These are phyloP conservation scores for Sciaenops ocellatus DNA, from an alignment of 2,797 vertebrate species.

Conservation along the genomic window DNA sequence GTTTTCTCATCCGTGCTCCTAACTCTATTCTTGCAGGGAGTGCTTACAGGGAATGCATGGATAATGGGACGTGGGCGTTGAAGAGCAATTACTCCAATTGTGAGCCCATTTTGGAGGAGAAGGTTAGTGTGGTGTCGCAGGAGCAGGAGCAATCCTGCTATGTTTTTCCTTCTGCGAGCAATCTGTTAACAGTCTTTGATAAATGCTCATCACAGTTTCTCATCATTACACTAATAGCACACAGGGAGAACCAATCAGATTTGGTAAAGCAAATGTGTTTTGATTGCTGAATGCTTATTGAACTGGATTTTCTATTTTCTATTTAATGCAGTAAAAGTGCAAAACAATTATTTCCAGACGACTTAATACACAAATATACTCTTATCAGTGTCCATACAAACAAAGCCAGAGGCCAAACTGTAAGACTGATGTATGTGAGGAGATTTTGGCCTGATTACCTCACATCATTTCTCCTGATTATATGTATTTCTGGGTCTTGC, in stretches of 20 bases:
- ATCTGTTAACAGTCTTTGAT: constrained; percentile 2
- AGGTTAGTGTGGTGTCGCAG: constrained; percentile 84
- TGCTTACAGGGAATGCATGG: constrained; percentile 95
- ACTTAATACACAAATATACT: neutral
- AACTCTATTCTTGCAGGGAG: constrained; percentile 86
- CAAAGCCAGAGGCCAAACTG: constrained; percentile 26
- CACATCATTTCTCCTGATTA: constrained; percentile 42
- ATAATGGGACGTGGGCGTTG: constrained; percentile 97
- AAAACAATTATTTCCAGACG: constrained; percentile 18
- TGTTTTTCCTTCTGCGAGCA: constrained; percentile 10
- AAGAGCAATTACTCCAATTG: constrained; percentile 98
- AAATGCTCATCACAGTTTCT: constrained; percentile 29
- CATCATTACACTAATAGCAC: constrained; percentile 8
- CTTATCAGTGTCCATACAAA: constrained; percentile 21
- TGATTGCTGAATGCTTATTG: neutral
- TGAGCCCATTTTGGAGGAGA: constrained; percentile 95
- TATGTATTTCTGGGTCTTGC: constrained; percentile 64
- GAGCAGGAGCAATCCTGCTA: neutral
- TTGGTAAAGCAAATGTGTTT: constrained; percentile 7
- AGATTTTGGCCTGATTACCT: constrained; percentile 68
- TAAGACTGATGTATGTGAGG: constrained; percentile 34
- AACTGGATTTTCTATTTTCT: constrained; percentile 5
- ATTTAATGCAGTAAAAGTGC: neutral
- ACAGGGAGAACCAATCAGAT: constrained; percentile 9
- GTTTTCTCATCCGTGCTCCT: neutral